Percentiles rank a stretch among this genome's conserved stretches.
Evolutionary conservation across 92 coral and sea anemone genomes (phyloP).

Genomic region (Heteractis magnifica): DNA sequence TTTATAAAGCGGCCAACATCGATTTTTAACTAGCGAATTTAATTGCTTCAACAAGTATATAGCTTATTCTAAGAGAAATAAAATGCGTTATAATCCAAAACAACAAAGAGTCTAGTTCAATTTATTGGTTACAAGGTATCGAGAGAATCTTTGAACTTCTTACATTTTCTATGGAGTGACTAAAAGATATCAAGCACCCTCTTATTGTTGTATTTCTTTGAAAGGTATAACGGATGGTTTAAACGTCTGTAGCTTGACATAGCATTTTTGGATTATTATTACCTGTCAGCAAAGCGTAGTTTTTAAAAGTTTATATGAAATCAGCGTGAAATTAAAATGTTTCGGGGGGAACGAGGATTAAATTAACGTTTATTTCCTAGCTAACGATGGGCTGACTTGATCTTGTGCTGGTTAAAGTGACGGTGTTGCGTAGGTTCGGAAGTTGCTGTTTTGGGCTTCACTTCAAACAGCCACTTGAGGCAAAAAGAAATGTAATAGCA

Average conservation of each 20-base stretch:
- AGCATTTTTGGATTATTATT: not conserved
- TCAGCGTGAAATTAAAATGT: slow-evolving; percentile 17
- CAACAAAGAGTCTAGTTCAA: not conserved
- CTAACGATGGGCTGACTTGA: not conserved
- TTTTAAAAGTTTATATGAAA: not conserved
- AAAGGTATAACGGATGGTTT: slow-evolving; percentile 32
- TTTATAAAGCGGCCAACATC: slow-evolving; percentile 36
- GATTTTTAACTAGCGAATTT: slow-evolving; percentile 34
- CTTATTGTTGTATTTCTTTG: slow-evolving; percentile 24
- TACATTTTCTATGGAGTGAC: not conserved
- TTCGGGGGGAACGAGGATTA: not conserved
- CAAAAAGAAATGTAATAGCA: slow-evolving; percentile 32
- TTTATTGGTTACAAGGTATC: slow-evolving; percentile 5
- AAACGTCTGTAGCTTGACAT: slow-evolving; percentile 7
- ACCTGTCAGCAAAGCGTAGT: not conserved
- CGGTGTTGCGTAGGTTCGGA: not conserved
- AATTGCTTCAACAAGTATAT: slow-evolving; percentile 26
- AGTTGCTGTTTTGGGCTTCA: slow-evolving; percentile 20
- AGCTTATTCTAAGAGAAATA: not conserved
- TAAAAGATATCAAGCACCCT: slow-evolving; percentile 29
- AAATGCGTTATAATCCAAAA: not conserved
- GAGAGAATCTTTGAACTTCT: slow-evolving; percentile 14
- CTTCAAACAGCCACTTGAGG: slow-evolving; percentile 40
- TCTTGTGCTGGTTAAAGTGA: not conserved
- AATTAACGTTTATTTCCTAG: not conserved